Base-by-base conservation (phyloP, 2,797 vertebrate genomes). In the Ataeniobius toweri region DNA sequence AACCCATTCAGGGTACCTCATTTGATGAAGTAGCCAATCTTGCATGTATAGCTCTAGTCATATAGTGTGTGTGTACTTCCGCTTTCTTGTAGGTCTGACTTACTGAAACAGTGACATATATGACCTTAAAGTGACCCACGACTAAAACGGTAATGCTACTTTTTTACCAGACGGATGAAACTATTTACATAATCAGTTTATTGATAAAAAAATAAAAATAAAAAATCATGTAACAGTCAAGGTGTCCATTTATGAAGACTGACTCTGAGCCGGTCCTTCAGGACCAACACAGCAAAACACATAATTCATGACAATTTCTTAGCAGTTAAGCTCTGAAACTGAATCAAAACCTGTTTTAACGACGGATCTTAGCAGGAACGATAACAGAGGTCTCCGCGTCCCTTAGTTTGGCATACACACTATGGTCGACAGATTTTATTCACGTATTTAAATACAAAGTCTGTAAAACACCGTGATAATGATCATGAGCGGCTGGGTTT, bases 1-100 rank as follows among this genome's bases (percentile, higher is more conserved):
- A 71, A 24, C 46, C 36, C 24, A 77, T 61, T 41, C 48, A 63
- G 44, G 58, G n/a, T 61, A 71, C 75, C 28, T 77, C 39, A 71
- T 55, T 51, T 58, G 44, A 71, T 78, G 56, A 39, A 51, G 44
- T 51, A 31, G 20, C 28, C 36, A 61, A 20, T 71, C 7, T 46
- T 46, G 51, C 39, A 22, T 56, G 39, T 55, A 20, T 56, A 22
- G 51, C n/a, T 4, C 31, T 46, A 48, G 24, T 46, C n/a, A 26
- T 46, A 69, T 26, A 48, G 22, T 77, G 39, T 3, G 28, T 59
- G 16, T 46, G 39, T 12, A 9, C 24, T 48, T 6, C n/a, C 8
- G 41, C 73, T 46, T 46, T 39, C 36, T 39, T 41, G 51, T 53
- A n/a, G 22, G 51, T 36, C 36, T 55, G 59, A 46, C 20, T 26